Base-by-base conservation (phyloP, 2,113 vertebrate genomes). In the Aphyosemion australe region DNA sequence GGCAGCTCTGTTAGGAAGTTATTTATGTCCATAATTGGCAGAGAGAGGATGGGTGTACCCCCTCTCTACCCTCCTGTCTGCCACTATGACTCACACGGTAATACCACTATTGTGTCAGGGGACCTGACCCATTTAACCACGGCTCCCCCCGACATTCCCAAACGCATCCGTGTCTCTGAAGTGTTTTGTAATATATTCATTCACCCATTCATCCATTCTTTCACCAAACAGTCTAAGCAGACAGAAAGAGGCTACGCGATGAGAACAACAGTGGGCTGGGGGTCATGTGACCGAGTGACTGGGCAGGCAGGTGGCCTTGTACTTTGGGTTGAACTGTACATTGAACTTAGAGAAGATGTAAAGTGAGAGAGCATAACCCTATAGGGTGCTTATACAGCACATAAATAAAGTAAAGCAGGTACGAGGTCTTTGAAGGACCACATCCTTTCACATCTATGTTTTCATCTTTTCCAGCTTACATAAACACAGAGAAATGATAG, bases 221-320 rank as follows among this genome's bases (percentile, higher is more conserved):
- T 72, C 64, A 78, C 93, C 94, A 93, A 91, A 92, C 93, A 93
- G 94, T 72, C 91, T 90, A 86, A 91, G 93, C 70, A 95, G 82
- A 90, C 91, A 91, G 43, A 69, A 48, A 93, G 93, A 90, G 93
- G 92, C 89, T 93, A 92, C 0, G 86, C 92, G 82, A 95, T 95
- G 93, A 94, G 92, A 93, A 95, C 87, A 95, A 94, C 91, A 91
- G 93, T 87, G 51, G 94, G 89, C 76, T 90, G 93, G n/a, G 74
- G 90, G 92, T 72, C 94, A 96, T 93, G 94, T 96, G 79, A 96
- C 93, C 72, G 58, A 56, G 73, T 59, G 10, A 64, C 75, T 65
- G 78, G 69, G 53, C 65, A 64, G 65, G 76, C 81, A 94, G 82
- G 32, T 94, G 92, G 91, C 73, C 94, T 94, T 52, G 69, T 84